Percentiles rank a stretch among this genome's conserved stretches.
These are phyloP conservation scores for Virgularia gustaviana DNA, from an alignment of 92 coral and sea anemone species.

Conservation along the genomic window DNA sequence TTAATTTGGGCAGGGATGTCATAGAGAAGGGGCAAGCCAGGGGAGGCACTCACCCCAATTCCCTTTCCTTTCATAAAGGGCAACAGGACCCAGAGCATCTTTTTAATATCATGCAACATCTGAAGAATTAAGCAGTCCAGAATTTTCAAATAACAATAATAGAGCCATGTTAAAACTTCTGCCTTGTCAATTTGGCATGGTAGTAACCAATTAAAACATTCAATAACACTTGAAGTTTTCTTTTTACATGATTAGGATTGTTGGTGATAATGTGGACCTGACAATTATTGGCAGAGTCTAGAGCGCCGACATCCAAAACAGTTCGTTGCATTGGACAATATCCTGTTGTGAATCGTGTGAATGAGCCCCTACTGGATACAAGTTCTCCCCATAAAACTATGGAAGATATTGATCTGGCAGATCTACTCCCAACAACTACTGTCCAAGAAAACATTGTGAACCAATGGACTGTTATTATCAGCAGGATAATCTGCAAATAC, in stretches of 20 bases:
- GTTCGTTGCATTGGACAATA: slow-evolving; percentile 67
- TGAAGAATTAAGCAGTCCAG: no score
- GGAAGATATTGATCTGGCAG: slow-evolving; percentile 38
- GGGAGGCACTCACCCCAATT: no score
- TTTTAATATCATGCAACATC: no score
- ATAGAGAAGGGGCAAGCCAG: no score
- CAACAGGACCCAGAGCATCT: no score
- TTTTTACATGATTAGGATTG: slow-evolving; percentile 33
- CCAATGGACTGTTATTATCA: slow-evolving; percentile 47
- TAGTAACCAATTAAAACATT: no score
- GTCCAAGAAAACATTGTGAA: slow-evolving; percentile 37
- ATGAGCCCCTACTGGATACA: slow-evolving; percentile 32
- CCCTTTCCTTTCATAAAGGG: no score
- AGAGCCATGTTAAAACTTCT: no score
- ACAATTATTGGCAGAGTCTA: slow-evolving; percentile 43
- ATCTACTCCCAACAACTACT: slow-evolving; percentile 41
- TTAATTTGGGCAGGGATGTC: no score
- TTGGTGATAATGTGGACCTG: slow-evolving; percentile 56
- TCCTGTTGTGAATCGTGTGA: slow-evolving; percentile 45
- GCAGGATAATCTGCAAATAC: slow-evolving; percentile 45
- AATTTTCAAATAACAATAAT: no score
- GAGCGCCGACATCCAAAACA: slow-evolving; percentile 19
- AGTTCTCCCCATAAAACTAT: slow-evolving; percentile 30
- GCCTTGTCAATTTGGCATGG: no score
- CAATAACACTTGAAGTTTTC: no score